Conservation (phyloP, 2,113 vertebrate species). For the Sardina pilchardus region DNA sequence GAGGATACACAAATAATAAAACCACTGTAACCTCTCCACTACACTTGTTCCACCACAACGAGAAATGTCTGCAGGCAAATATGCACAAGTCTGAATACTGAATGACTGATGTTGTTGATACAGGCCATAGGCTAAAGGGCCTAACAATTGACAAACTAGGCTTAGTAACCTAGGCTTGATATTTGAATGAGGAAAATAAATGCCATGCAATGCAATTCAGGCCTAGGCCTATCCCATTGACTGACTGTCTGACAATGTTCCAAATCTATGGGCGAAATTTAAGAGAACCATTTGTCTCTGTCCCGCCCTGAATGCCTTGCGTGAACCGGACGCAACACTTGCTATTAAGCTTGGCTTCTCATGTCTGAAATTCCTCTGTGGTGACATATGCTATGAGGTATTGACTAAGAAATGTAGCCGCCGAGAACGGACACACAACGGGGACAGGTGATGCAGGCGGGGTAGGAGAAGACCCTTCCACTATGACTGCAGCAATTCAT, state of each 20-base stretch:
- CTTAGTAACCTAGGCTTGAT: neutral
- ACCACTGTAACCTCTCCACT: neutral
- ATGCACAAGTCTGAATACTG: too few relatives aligned
- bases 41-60: neutral
- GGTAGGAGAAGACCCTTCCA: neutral
- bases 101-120: too few relatives aligned
- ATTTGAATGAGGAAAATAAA: neutral
- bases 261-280: neutral
- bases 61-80: neutral
- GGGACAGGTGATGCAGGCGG: constrained; percentile 8
- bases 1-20: neutral
- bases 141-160: too few relatives aligned
- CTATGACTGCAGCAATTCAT: neutral
- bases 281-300: neutral
- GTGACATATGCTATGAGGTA: constrained; percentile 4
- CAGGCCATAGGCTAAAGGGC: too few relatives aligned
- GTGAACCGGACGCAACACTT: constrained; percentile 5
- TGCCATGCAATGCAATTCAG: neutral
- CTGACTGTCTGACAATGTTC: neutral
- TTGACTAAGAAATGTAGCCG: neutral
- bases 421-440: neutral
- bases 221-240: neutral
- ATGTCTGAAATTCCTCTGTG: constrained; percentile 18
- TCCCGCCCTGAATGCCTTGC: constrained; percentile 11
- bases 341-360: neutral